Evolutionary conservation across 2,797 vertebrate species (phyloP).

Genomic region (Alca torda): DNA sequence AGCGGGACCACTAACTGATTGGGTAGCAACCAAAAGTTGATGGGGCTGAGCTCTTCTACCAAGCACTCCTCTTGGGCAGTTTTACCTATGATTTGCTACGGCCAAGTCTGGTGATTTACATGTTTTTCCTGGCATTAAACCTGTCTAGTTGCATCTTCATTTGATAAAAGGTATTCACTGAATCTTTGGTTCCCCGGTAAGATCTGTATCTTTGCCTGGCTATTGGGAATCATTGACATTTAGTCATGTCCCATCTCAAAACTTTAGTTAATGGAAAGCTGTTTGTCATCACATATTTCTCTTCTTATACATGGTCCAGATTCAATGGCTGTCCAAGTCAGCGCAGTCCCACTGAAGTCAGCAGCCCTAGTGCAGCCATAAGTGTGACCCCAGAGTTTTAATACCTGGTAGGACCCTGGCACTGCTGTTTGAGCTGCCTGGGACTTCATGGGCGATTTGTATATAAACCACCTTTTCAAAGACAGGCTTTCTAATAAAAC

Average conservation of each 20-base stretch:
- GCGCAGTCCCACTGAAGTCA: neutral
- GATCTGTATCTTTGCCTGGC: neutral
- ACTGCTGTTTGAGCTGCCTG: neutral
- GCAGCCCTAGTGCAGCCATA: neutral
- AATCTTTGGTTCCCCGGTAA: neutral
- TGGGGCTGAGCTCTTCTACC: neutral
- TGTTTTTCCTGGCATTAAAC: neutral
- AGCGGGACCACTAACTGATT: neutral
- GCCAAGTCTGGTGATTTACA: neutral
- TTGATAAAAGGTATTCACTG: neutral
- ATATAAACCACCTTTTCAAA: slow-evolving; percentile 37
- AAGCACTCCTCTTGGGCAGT: neutral
- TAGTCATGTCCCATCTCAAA: neutral
- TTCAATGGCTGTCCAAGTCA: neutral
- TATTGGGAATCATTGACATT: neutral
- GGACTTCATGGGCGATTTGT: neutral
- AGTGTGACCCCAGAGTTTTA: neutral
- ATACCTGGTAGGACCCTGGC: neutral
- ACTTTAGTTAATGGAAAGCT: neutral
- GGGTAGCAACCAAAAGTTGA: neutral
- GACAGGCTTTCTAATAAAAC: slow-evolving; percentile 23
- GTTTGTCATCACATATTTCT: neutral
- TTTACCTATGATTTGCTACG: neutral
- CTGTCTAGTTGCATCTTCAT: neutral
- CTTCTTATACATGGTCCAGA: neutral